A percentile compares a stretch with the other conserved stretches of the same genome.
phyloP scores from a whole-genome alignment of 2,888 invertebrate species.

The Sylvicola cinctus region DNA sequence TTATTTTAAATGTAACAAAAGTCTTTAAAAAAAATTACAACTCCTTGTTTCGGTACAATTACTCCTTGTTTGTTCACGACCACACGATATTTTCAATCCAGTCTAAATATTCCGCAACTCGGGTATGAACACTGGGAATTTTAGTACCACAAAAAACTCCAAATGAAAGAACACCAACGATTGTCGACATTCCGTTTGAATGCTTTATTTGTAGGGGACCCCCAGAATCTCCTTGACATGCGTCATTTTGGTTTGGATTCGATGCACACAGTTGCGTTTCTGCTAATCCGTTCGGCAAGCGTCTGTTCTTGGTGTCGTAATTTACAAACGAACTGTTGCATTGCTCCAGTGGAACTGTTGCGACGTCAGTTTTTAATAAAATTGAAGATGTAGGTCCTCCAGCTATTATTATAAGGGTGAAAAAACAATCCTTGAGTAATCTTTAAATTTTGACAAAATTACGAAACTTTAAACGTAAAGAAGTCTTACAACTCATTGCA shows the following conservation, averaged over 20 bases:
- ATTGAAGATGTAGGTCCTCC: background rate
- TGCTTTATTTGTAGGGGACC: background rate
- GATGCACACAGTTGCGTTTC: background rate
- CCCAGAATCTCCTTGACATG: background rate
- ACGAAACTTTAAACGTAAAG: too few species aligned
- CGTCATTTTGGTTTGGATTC: background rate
- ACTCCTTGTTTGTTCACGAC: too few species aligned
- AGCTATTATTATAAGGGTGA: background rate
- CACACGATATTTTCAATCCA: background rate
- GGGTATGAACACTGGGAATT: background rate
- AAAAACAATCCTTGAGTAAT: background rate
- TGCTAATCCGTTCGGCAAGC: background rate
- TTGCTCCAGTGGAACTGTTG: background rate
- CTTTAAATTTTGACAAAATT: too few species aligned
- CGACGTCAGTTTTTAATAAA: background rate
- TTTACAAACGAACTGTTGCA: background rate
- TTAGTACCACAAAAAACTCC: background rate
- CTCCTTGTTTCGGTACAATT: too few species aligned
- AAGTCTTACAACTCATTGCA: too few species aligned
- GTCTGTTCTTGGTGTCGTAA: background rate
- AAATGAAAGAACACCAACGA: background rate
- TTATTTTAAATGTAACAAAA: too few species aligned
- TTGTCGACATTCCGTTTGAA: background rate
- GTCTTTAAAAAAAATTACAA: too few species aligned
- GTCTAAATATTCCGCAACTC: background rate